Base-by-base conservation (phyloP, 2,888 invertebrate genomes). In the Griposia aprilina region DNA sequence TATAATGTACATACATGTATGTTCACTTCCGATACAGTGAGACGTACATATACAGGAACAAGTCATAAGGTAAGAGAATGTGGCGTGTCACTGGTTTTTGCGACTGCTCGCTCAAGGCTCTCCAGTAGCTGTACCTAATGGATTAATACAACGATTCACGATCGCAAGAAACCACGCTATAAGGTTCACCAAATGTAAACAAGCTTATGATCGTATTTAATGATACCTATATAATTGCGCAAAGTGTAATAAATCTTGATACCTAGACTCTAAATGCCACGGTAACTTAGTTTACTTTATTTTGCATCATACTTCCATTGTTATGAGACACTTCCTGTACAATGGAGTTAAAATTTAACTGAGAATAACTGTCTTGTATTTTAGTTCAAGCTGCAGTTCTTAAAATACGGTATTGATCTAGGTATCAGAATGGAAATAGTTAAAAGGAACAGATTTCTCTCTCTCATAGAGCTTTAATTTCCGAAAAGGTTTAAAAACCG, bases 21-120 rank as follows among this genome's bases (percentile, higher is more conserved):
- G 69, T 73, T 79, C 74, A 90, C 90, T 91, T 92, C 91, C 91
- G 91, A 90, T 88, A 45, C 45, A 72, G n/a, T 69, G 36, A 76
- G 60, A 67, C 59, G 50, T 73, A 83, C 81, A 83, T 36, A 69
- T 78, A 75, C 83, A 83, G 76, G 86, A 86, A 90, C 85, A 86
- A 85, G 76, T 81, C 78, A 82, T 81, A 84, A 82, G 89, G 85
- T 89, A 90, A 93, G 94, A 92, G 94, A 95, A 93, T 92, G 95
- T 91, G 84, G 80, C 89, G 84, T 91, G 90, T 90, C 90, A 91
- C 90, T 85, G 88, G 87, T 94, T 92, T 94, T 93, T 93, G 92
- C 90, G 76, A 85, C 74, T 78, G 84, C 76, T 80, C 83, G 78
- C 85, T 91, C 95, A 95, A 95, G 95, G 95, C 88, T 90, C 84